These are phyloP conservation scores for Sinella curviseta DNA, from an alignment of 1,140 invertebrate species.

Conservation along the genomic window DNA sequence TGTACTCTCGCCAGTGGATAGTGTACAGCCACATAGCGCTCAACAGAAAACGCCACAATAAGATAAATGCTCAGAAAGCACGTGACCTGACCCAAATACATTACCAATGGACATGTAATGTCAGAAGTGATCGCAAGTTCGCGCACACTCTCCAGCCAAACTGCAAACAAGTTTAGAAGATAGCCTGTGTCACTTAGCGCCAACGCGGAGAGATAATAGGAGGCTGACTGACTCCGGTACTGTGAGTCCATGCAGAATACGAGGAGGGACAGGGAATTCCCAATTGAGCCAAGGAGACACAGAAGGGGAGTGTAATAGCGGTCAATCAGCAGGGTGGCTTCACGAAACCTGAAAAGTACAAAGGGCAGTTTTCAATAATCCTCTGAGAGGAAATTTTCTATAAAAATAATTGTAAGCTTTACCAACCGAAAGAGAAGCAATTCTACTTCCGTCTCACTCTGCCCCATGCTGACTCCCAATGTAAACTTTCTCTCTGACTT, in stretches of 20 bases:
- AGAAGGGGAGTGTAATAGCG: conserved; percentile 66
- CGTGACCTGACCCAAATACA: conserved; percentile 67
- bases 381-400: too few species aligned
- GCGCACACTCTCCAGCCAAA: conserved; percentile 67
- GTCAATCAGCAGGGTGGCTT: conserved; percentile 1
- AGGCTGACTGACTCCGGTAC: conserved; percentile 70
- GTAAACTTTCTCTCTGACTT: too few species aligned
- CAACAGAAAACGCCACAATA: conserved; percentile 81
- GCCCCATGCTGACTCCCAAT: too few species aligned
- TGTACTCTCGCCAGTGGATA: conserved; percentile 73
- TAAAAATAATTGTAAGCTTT: too few species aligned
- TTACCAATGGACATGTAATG: too few species aligned
- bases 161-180: conserved; percentile 64
- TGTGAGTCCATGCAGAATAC: conserved; percentile 76
- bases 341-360: neutral
- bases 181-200: conserved; percentile 75
- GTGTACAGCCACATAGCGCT: conserved; percentile 76
- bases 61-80: conserved; percentile 72
- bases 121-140: too few species aligned
- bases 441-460: too few species aligned
- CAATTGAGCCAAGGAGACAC: conserved; percentile 67
- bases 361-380: too few species aligned
- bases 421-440: too few species aligned
- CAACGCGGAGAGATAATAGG: conserved; percentile 73
- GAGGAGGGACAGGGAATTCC: conserved; percentile 71